Evolutionary conservation across 2,797 vertebrate species (phyloP).

Genomic region (Cottoperca gobio): DNA sequence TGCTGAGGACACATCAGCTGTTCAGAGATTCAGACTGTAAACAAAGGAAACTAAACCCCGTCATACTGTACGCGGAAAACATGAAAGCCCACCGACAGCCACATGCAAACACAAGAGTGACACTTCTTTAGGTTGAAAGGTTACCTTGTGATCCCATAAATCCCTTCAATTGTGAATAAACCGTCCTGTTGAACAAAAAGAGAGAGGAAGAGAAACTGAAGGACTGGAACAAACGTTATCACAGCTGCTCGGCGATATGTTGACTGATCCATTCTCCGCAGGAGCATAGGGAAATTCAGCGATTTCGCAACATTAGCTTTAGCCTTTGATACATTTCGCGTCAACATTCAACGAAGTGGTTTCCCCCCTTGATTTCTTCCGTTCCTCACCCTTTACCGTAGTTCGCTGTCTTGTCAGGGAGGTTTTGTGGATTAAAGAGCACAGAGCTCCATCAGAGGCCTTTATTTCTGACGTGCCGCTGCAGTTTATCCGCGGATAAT

Average conservation of each 20-base stretch:
- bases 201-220: conserved; percentile 58
- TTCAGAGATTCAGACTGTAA: conserved; percentile 78
- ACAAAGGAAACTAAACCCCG: conserved; percentile 77
- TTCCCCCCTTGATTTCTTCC: not conserved
- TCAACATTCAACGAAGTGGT: conserved; percentile 17
- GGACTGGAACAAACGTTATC: conserved; percentile 41
- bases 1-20: conserved; percentile 76
- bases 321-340: conserved; percentile 12
- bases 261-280: conserved; percentile 42
- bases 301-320: conserved; percentile 47
- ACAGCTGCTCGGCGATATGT: conserved; percentile 39
- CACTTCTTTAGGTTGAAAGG: not conserved
- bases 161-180: conserved; percentile 77
- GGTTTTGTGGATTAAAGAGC: conserved; percentile 70
- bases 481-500: conserved; percentile 62
- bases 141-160: conserved; percentile 91
- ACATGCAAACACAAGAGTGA: conserved; percentile 33
- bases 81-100: conserved; percentile 20
- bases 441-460: conserved; percentile 73
- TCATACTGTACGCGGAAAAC: conserved; percentile 19
- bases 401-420: conserved; percentile 67
- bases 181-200: conserved; percentile 79
- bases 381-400: conserved; percentile 77
- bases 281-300: conserved; percentile 10
- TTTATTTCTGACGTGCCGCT: conserved; percentile 56